phyloP scores from a whole-genome alignment of 2,797 vertebrate species.

The Anabas testudineus region DNA sequence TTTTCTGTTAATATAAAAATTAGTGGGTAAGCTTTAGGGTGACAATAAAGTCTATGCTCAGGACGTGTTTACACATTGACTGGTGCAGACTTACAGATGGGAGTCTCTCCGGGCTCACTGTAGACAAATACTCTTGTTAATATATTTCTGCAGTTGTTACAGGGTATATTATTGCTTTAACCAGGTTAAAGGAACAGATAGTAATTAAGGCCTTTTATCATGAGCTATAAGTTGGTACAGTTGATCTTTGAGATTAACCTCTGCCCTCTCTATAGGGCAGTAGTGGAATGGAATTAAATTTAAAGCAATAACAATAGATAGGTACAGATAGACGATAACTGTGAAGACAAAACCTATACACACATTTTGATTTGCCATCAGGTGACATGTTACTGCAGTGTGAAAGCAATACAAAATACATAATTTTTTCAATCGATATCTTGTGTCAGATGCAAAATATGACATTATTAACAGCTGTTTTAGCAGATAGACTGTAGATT shows the following conservation, averaged over 20 bases:
- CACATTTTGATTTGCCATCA: slow-evolving; percentile 38
- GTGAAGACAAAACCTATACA: slow-evolving; percentile 30
- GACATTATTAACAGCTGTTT: slow-evolving; percentile 36
- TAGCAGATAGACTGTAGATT: slow-evolving; percentile 1
- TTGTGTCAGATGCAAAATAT: slow-evolving; percentile 45
- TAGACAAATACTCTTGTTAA: slow-evolving; percentile 7
- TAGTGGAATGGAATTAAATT: slow-evolving; percentile 53
- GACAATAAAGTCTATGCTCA: not conserved
- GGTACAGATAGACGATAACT: slow-evolving; percentile 48
- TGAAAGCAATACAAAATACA: slow-evolving; percentile 30
- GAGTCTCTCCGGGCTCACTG: not conserved
- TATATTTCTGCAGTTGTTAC: not conserved
- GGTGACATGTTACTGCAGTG: slow-evolving; percentile 2
- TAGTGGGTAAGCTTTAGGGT: slow-evolving; percentile 11
- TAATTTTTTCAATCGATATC: slow-evolving; percentile 41
- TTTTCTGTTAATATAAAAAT: slow-evolving; percentile 10
- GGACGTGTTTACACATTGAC: not conserved
- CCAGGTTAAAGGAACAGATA: slow-evolving; percentile 5
- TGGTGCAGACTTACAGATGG: too few relatives aligned
- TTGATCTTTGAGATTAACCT: slow-evolving; percentile 53
- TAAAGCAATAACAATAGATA: too few relatives aligned
- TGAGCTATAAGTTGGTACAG: slow-evolving; percentile 7
- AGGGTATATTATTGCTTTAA: not conserved
- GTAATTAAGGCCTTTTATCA: slow-evolving; percentile 24
- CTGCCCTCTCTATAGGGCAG: slow-evolving; percentile 14